Evolutionary conservation across 2,113 vertebrate genomes (phyloP).

Genomic region (Entomyzon cyanotis): DNA sequence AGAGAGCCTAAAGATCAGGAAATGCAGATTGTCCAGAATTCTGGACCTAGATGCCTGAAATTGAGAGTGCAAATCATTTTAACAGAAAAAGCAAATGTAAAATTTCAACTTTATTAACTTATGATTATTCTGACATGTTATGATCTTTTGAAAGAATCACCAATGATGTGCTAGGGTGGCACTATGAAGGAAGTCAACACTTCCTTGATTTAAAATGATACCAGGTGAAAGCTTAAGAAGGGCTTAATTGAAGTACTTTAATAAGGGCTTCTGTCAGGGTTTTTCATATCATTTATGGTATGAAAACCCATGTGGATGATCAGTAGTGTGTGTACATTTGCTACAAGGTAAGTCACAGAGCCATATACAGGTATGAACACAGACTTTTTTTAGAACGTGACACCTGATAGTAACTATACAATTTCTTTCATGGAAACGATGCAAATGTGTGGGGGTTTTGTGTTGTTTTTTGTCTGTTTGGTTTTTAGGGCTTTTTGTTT

Average conservation of each 20-base stretch:
- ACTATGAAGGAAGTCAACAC: neutral
- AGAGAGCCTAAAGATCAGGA: neutral
- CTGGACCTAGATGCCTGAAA: neutral
- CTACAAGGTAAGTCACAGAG: neutral
- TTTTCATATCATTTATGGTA: neutral
- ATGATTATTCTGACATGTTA: neutral
- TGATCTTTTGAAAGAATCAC: neutral
- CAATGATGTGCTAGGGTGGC: fast-evolving
- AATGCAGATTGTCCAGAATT: neutral
- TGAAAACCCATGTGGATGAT: neutral
- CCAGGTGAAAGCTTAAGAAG: neutral
- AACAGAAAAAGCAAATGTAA: neutral
- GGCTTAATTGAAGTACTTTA: neutral
- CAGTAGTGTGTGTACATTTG: neutral
- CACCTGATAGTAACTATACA: neutral
- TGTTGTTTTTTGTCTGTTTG: too few species aligned
- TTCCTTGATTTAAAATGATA: neutral
- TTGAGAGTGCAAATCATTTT: neutral
- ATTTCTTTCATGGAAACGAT: neutral
- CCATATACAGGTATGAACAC: neutral
- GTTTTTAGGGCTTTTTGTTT: neutral
- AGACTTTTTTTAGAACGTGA: fast-evolving
- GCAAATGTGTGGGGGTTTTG: too few species aligned
- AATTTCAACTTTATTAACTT: neutral
- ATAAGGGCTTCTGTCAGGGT: neutral